Base-by-base conservation (phyloP, 1,140 invertebrate species). In the Schmidtea mediterranea region DNA sequence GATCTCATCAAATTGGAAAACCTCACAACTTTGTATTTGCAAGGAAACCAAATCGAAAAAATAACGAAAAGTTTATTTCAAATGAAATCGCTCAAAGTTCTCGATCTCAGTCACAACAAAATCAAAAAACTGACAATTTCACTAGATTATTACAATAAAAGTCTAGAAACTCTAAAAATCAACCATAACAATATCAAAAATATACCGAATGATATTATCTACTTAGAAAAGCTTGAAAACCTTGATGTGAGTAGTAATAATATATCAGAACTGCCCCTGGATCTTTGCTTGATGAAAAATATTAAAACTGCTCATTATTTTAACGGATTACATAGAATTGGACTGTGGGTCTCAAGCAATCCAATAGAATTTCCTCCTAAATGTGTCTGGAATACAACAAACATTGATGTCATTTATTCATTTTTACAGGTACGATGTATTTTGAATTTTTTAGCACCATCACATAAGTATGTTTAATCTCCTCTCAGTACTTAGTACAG, bases 311-410 rank as follows among this genome's bases (percentile, higher is more conserved):
- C 61, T 12, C 64, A 67, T 46, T 56, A 54, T 9, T 67, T 59
- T 45, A 50, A 55, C 21, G 58, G 59, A 43, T 53, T 62, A 1
- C 46, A 54, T 6, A 62, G 62, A 52, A 49, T 54, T 52, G 64
- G 64, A 6, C 51, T 67, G 22, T 65, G 64, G 63, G 50, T 67
- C 19, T 59, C 63, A 51, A 57, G 59, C 36, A 67, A 67, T 48
- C 62, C 62, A 10, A 46, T 67, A 10, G 55, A 52, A 38, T 52
- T 55, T 37, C 63, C 63, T 18, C 64, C 63, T 19, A 57, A 57
- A 38, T 55, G 62, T 43, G 53, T 65, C 3, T 63, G 62, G 62
- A 56, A 58, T 46, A 62, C 62, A 0, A 55, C 59, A 18, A 57
- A 60, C 41, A 55, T 60, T 15, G 52, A 58, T 6, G 56, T 59